phyloP scores from a whole-genome alignment of 1,140 invertebrate genomes.

The Sitobion miscanthi region DNA sequence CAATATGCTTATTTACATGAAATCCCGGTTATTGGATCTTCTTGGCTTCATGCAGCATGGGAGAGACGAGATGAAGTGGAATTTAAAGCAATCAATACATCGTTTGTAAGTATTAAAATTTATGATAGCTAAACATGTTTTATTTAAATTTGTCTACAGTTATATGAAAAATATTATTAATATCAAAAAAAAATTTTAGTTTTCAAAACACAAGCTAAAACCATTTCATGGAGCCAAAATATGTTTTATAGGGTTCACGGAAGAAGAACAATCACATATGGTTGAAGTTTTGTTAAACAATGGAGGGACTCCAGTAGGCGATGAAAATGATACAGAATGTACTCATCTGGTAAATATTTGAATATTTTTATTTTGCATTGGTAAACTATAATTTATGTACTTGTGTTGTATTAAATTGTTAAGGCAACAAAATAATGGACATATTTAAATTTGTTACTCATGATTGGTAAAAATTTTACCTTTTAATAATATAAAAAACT shows the following conservation, averaged over 20 bases:
- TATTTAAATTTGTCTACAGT: not conserved
- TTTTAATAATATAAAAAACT: not conserved
- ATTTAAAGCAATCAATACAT: conserved; percentile 72
- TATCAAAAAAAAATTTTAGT: conserved; percentile 62
- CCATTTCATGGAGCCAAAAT: conserved; percentile 86
- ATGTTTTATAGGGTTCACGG: conserved; percentile 87
- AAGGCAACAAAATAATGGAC: not conserved
- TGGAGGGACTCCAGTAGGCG: conserved; percentile 75
- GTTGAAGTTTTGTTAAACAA: conserved; percentile 83
- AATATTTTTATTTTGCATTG: not conserved
- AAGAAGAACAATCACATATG: conserved; percentile 90
- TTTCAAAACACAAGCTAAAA: conserved; percentile 75
- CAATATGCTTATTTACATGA: conserved; percentile 86
- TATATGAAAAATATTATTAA: not conserved
- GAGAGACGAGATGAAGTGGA: conserved; percentile 72
- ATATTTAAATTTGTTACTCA: not conserved
- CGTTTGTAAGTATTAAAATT: conserved; percentile 69
- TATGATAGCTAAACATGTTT: not conserved
- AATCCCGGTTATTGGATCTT: conserved; percentile 83
- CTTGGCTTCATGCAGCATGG: conserved; percentile 90
- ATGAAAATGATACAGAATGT: conserved; percentile 79
- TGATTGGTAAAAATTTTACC: not conserved
- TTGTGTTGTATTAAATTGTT: not conserved
- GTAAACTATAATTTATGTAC: not conserved
- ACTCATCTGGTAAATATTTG: conserved; percentile 84